Evolutionary conservation across 92 coral and sea anemone species (phyloP).

Genomic region (Porites evermanni): DNA sequence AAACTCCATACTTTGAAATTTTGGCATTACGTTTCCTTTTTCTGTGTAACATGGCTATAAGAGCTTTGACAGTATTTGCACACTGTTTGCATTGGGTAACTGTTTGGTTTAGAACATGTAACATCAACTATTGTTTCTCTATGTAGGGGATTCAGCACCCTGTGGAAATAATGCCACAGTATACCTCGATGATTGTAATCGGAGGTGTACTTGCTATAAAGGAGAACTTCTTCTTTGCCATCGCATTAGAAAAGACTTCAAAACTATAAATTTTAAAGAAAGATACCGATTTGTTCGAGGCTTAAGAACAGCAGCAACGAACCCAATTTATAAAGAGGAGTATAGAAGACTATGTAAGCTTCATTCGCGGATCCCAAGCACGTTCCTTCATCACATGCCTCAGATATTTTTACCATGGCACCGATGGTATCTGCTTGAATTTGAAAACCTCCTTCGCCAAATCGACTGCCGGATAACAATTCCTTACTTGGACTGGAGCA

Average conservation of each 20-base stretch:
- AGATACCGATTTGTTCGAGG: constrained; percentile 67
- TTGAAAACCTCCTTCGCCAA: constrained; percentile 71
- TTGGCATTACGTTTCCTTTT: too few relatives aligned
- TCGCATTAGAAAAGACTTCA: constrained; percentile 80
- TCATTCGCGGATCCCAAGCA: constrained; percentile 66
- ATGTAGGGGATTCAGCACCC: background rate
- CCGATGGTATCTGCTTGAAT: constrained; percentile 76
- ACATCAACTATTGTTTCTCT: too few relatives aligned
- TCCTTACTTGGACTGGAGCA: constrained; percentile 86
- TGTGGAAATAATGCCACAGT: background rate
- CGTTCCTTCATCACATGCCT: constrained; percentile 65
- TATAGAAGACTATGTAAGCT: constrained; percentile 57
- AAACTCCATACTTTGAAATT: too few relatives aligned
- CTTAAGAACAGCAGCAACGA: constrained; percentile 70
- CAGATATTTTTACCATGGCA: constrained; percentile 87
- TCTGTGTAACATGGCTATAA: too few relatives aligned
- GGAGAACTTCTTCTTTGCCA: constrained; percentile 61
- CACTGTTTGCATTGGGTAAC: too few relatives aligned
- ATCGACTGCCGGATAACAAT: constrained; percentile 85
- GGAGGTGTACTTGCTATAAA: constrained; percentile 59
- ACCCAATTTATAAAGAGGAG: constrained; percentile 69
- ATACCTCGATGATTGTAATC: constrained; percentile 58
- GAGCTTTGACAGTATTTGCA: too few relatives aligned
- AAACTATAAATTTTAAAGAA: constrained; percentile 68
- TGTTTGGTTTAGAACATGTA: too few relatives aligned